Conservation (phyloP, 2,888 invertebrate species). For the Drosophila bunnanda region DNA sequence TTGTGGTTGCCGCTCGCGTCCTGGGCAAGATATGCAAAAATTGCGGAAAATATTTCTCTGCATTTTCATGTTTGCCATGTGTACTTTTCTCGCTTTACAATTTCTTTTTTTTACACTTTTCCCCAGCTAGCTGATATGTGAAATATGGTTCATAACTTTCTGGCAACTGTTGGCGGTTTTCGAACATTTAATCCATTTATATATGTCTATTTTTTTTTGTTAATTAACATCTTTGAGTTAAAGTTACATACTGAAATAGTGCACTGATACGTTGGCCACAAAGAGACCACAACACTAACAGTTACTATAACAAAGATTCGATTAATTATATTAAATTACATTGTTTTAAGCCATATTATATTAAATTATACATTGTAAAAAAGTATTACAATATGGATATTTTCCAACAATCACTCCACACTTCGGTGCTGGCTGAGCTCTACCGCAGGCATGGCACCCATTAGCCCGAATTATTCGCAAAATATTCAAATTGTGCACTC, state of each 20-base stretch:
- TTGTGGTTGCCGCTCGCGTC: constrained; percentile 61
- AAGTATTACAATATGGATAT: neutral
- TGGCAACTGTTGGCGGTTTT: neutral
- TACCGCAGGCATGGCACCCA: neutral
- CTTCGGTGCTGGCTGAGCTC: neutral
- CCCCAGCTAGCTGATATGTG: constrained; percentile 21
- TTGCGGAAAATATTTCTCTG: constrained; percentile 61
- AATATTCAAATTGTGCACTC: constrained; percentile 38
- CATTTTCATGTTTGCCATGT: constrained; percentile 29
- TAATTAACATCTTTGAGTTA: constrained; percentile 12
- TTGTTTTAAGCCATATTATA: neutral
- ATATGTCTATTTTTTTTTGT: neutral
- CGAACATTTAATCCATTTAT: neutral
- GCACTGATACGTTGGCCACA: neutral
- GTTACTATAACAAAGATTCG: neutral
- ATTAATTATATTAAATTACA: neutral
- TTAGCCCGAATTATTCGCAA: constrained; percentile 20
- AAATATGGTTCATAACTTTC: constrained; percentile 70
- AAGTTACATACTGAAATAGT: neutral
- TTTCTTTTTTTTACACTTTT: constrained; percentile 58
- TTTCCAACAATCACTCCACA: neutral
- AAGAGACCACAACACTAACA: neutral
- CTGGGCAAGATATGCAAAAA: constrained; percentile 68
- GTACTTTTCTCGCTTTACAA: constrained; percentile 39
- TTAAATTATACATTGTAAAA: neutral